phyloP scores from a whole-genome alignment of 2,113 vertebrate genomes.

The Myodes glareolus region DNA sequence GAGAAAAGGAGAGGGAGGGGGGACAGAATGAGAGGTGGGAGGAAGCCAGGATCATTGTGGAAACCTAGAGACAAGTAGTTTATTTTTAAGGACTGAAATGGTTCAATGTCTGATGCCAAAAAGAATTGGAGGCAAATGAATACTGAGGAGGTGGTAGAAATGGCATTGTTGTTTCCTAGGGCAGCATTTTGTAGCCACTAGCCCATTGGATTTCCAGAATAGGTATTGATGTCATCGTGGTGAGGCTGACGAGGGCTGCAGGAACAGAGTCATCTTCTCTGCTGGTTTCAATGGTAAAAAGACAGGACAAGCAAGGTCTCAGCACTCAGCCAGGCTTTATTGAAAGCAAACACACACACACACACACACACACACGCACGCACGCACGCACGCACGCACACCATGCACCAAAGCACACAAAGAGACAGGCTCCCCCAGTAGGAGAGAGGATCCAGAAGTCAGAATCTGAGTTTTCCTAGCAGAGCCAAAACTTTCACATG shows the following conservation, averaged over 20 bases:
- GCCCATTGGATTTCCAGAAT: background rate
- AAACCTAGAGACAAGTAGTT: slow-evolving; percentile 8
- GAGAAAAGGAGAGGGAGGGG: background rate
- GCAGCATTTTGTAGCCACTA: background rate
- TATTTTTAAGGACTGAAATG: slow-evolving; percentile 15
- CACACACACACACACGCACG: background rate
- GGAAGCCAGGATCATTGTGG: background rate
- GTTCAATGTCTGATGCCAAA: background rate
- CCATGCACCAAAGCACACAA: background rate
- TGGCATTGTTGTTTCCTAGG: background rate
- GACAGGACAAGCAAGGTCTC: background rate
- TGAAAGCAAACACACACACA: background rate
- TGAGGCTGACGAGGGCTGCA: background rate
- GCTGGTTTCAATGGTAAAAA: background rate
- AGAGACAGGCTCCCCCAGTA: background rate
- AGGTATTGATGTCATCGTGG: background rate
- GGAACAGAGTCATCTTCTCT: background rate
- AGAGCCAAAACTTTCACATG: background rate
- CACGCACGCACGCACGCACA: background rate
- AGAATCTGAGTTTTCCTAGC: background rate
- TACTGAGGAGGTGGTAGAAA: background rate
- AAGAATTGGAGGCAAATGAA: slow-evolving; percentile 10
- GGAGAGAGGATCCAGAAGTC: background rate
- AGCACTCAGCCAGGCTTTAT: background rate
- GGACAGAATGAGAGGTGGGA: background rate